Percentiles rank a stretch among this genome's conserved stretches.
Evolutionary conservation across 2,888 invertebrate genomes (phyloP).

Genomic region (Polymixis flavicincta): DNA sequence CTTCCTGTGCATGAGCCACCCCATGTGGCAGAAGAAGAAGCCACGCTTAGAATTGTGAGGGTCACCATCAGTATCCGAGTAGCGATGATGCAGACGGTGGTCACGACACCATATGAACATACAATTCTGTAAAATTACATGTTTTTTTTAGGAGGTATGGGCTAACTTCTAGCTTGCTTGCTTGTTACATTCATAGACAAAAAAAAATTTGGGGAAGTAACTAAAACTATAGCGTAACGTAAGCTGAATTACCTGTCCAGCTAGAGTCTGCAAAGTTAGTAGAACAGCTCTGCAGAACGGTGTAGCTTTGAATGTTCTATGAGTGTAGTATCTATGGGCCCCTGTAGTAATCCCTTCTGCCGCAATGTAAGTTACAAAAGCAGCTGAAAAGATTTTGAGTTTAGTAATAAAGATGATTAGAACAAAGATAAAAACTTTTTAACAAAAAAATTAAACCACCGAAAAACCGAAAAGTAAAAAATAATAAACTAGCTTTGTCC

Average conservation of each 20-base stretch:
- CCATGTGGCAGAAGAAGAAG: neutral
- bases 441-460: too few species aligned
- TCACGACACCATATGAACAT: constrained; percentile 84
- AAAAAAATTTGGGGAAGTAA: neutral
- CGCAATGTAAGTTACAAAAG: constrained; percentile 60
- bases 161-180: too few species aligned
- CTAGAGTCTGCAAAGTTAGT: constrained; percentile 91
- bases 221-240: neutral
- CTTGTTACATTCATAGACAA: neutral
- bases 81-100: constrained; percentile 95
- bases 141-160: neutral
- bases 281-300: constrained; percentile 91
- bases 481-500: too few species aligned
- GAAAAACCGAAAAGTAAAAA: too few species aligned
- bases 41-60: constrained; percentile 95
- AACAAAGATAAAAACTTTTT: too few species aligned
- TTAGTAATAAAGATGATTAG: neutral
- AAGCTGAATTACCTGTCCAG: constrained; percentile 52
- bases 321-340: constrained; percentile 94
- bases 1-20: neutral
- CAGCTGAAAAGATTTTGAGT: constrained; percentile 40
- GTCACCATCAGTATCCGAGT: constrained; percentile 92
- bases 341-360: constrained; percentile 94
- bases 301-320: constrained; percentile 94
- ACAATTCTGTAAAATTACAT: neutral